Percentiles rank a stretch among this genome's conserved stretches.
phyloP scores from a whole-genome alignment of 2,113 vertebrate genomes.

The Apaloderma vittatum region DNA sequence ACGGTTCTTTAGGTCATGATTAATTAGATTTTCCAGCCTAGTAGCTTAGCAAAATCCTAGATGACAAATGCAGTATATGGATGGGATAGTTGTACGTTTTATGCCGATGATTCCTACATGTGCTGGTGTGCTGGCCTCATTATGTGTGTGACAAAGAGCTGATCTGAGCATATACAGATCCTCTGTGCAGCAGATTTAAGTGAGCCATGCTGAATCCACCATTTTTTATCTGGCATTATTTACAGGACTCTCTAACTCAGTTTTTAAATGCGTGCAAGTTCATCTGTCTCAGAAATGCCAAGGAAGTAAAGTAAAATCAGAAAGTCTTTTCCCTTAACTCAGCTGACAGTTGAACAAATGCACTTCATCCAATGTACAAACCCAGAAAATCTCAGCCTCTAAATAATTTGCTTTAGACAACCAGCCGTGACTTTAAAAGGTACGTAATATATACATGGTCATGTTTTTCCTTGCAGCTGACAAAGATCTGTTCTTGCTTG shows the following conservation, averaged over 20 bases:
- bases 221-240: neutral
- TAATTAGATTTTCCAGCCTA: neutral
- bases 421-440: neutral
- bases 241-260: neutral
- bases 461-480: neutral
- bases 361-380: neutral
- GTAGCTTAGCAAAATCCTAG: neutral
- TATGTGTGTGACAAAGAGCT: neutral
- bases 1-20: neutral
- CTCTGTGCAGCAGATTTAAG: neutral
- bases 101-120: neutral
- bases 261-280: neutral
- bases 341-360: neutral
- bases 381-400: neutral
- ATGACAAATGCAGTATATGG: neutral
- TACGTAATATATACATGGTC: neutral
- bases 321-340: neutral
- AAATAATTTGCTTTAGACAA: neutral
- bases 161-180: neutral
- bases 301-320: neutral
- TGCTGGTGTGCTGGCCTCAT: neutral
- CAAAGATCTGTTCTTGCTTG: neutral
- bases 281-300: neutral
- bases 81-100: neutral
- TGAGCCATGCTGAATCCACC: neutral